Base-by-base conservation (phyloP, 2,888 invertebrate genomes). In the Adelognathus sp. region DNA sequence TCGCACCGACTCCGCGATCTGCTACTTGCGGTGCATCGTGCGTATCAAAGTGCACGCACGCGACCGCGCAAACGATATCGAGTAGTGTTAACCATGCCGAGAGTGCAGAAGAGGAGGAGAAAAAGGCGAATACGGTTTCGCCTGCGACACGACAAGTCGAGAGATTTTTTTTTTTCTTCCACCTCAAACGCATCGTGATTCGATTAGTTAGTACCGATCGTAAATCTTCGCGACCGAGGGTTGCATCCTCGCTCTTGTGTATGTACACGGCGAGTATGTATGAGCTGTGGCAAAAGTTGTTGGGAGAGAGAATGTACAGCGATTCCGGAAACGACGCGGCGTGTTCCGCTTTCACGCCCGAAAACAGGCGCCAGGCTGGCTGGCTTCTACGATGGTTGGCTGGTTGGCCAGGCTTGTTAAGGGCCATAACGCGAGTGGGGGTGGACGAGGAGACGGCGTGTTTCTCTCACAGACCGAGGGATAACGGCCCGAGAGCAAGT, bases 1-100 rank as follows among this genome's bases (percentile, higher is more conserved):
- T 71, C 64, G 70, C 66, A 76, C 67, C 60, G 54, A 27, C 36
- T 24, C 31, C 24, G 14, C 33, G 58, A 24, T 18, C 16, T 11
- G 75, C 78, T 84, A 82, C 82, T 88, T 87, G 84, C 84, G 81
- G 85, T 85, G 86, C 87, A 85, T 84, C 82, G 86, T 82, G 86
- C 88, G 84, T 87, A 75, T 79, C 52, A 67, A 72, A 79, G 71
- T 75, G 71, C 52, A 75, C 31, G 78, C 69, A 77, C 74, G 80
- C 80, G 70, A 56, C 54, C 79, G 72, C 79, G 79, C 71, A 69
- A 76, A 73, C 67, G 76, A 66, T 69, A 80, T 77, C 75, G 72
- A 75, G 71, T 60, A 58, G n/a, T n/a, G n/a, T 60, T 29, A 39
- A 11, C 54, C 11, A 50, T 50, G 46, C 52, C 70, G 70, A 54